phyloP scores from a whole-genome alignment of 2,113 vertebrate species.

The Megaleporinus macrocephalus region DNA sequence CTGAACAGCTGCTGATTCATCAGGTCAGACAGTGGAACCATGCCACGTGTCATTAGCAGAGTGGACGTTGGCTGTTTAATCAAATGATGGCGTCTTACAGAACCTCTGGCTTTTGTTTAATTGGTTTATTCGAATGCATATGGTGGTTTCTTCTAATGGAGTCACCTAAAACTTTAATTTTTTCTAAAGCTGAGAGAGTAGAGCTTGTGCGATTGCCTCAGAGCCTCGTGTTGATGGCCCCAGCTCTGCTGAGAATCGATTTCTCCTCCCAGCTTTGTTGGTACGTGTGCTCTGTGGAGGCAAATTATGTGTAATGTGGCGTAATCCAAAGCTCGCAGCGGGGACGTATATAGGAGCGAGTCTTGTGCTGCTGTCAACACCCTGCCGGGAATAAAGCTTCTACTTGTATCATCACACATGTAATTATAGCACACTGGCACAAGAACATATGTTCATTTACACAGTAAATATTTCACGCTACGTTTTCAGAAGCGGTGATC shows the following conservation, averaged over 20 bases:
- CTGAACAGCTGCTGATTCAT: conserved; percentile 3
- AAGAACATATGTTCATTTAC: not conserved
- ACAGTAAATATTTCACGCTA: not conserved
- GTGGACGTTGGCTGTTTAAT: not conserved
- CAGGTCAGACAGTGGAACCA: conserved; percentile 7
- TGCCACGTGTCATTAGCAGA: conserved; percentile 8
- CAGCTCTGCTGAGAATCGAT: not conserved
- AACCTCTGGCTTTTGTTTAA: not conserved
- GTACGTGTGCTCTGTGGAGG: not conserved
- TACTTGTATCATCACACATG: not conserved
- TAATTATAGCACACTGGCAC: not conserved
- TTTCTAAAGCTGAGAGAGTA: not conserved
- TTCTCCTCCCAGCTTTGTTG: too few relatives aligned
- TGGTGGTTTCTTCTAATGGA: not conserved
- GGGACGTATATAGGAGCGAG: not conserved
- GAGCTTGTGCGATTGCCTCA: not conserved
- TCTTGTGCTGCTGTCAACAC: not conserved
- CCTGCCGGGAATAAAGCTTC: not conserved
- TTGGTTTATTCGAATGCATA: conserved; percentile 10
- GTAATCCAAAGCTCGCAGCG: not conserved
- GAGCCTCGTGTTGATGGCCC: not conserved
- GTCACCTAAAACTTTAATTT: not conserved
- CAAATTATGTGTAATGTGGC: not conserved
- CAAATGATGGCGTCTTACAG: not conserved
- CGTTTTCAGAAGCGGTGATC: not conserved